phyloP scores from a whole-genome alignment of 2,113 vertebrate genomes.

The Notothenia rossii region DNA sequence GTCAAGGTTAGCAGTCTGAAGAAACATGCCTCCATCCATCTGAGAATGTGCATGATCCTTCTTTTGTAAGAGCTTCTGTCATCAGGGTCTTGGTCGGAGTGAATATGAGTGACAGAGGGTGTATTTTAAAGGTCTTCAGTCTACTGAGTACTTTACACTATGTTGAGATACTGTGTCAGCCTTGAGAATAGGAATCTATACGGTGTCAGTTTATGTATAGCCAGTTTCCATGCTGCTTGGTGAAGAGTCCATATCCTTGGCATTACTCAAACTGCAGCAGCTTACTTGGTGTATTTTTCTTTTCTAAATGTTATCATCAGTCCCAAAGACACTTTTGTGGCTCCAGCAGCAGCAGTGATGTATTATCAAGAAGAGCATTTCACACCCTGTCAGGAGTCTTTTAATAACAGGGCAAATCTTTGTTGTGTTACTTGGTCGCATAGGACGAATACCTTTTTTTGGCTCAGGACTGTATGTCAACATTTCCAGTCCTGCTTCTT shows the following conservation, averaged over 20 bases:
- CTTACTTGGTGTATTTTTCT: neutral
- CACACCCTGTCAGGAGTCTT: conserved; percentile 7
- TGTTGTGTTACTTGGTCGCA: conserved; percentile 1
- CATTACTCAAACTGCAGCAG: neutral
- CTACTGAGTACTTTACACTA: neutral
- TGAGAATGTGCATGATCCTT: neutral
- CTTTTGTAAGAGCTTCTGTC: conserved; percentile 9
- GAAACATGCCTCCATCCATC: neutral
- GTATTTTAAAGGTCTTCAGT: conserved; percentile 14
- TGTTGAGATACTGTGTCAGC: neutral
- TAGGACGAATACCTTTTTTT: conserved; percentile 23
- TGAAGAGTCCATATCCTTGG: neutral
- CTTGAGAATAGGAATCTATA: neutral
- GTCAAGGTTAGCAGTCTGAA: neutral
- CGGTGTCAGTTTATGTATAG: neutral
- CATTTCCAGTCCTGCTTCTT: conserved; percentile 27
- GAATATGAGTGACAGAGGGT: neutral
- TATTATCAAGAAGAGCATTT: conserved; percentile 36
- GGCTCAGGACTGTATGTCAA: neutral
- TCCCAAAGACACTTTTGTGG: conserved; percentile 18
- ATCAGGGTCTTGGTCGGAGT: neutral
- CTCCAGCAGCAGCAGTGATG: conserved; percentile 18
- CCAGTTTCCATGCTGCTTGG: neutral
- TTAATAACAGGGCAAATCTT: conserved; percentile 15
- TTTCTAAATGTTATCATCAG: neutral